Base-by-base conservation (phyloP, 2,113 vertebrate species). In the Prietella phreatophila region DNA sequence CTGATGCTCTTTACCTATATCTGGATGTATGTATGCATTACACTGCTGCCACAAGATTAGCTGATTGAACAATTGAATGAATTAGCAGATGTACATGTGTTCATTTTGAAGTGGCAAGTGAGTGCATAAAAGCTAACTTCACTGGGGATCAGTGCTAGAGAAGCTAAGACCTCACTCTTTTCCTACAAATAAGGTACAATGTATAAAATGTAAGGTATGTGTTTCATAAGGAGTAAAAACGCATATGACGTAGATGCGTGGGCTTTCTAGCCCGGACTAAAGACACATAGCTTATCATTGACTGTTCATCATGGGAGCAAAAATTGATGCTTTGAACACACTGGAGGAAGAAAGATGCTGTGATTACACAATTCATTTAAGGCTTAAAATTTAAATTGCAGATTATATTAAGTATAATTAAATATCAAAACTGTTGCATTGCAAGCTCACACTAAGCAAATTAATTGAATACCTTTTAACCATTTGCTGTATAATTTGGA, bases 401-500 rank as follows among this genome's bases (percentile, higher is more conserved):
- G 20, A 82, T 82, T 82, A 61, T 82, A 61, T 61, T 42, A 20
- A 42, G 42, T 27, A 76, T 58, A n/a, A 71, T 86, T 84, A 67
- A 75, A 76, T 15, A 17, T 55, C 75, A 84, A 22, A 42, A 83
- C 30, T 36, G n/a, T 22, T 39, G 10, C 11, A 33, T 84, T 86
- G 22, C 82, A 81, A 81, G 7, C 53, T 58, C 55, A 60, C 30
- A 19, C 20, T 65, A 60, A 13, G 56, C 60, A 82, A 67, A 75
- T 61, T 36, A 90, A 85, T 81, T 36, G 14, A 39, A 56, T 82
- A 82, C 53, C 89, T 73, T 80, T 80, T 17, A 53, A 79, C 15
- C 73, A 42, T n/a, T 55, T 42, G 79, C 82, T 76, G 33, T 71
- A 67, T 75, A 75, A 76, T 87, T 83, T 87, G 85, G 71, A 90